Conservation (phyloP, 2,113 vertebrate species). For the Mirza zaza region DNA sequence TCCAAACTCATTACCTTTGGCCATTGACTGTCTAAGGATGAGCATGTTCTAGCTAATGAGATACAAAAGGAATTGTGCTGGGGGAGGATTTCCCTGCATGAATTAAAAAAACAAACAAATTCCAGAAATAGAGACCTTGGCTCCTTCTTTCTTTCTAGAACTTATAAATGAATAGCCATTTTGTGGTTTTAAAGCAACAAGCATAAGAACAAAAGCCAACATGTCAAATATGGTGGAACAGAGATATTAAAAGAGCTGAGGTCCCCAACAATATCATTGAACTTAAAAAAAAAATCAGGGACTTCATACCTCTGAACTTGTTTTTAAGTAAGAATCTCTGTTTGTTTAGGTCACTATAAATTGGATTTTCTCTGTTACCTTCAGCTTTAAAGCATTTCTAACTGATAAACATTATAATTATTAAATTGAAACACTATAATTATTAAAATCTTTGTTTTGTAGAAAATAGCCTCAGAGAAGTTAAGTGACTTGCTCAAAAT, state of each 20-base stretch:
- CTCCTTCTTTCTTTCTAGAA: constrained; percentile 18
- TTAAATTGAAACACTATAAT: not conserved
- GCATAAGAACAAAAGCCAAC: not conserved
- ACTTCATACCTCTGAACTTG: not conserved
- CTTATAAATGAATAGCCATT: not conserved
- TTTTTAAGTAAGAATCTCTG: not conserved
- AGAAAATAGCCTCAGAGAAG: constrained; percentile 1
- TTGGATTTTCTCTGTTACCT: not conserved
- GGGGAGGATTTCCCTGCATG: not conserved
- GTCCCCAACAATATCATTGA: not conserved
- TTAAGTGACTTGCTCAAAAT: not conserved
- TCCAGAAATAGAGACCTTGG: not conserved
- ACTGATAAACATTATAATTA: not conserved
- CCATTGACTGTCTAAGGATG: not conserved
- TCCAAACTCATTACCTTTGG: not conserved
- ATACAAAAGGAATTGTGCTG: not conserved
- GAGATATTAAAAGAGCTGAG: not conserved
- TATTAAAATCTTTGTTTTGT: constrained; percentile 10
- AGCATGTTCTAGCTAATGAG: not conserved
- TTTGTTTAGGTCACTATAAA: not conserved
- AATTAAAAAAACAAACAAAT: not conserved
- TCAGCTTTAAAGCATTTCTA: not conserved
- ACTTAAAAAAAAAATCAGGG: not conserved
- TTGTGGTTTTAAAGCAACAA: constrained; percentile 7
- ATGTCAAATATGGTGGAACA: not conserved